Conservation (phyloP, 2,113 vertebrate genomes). For the Neodon shergylaensis region DNA sequence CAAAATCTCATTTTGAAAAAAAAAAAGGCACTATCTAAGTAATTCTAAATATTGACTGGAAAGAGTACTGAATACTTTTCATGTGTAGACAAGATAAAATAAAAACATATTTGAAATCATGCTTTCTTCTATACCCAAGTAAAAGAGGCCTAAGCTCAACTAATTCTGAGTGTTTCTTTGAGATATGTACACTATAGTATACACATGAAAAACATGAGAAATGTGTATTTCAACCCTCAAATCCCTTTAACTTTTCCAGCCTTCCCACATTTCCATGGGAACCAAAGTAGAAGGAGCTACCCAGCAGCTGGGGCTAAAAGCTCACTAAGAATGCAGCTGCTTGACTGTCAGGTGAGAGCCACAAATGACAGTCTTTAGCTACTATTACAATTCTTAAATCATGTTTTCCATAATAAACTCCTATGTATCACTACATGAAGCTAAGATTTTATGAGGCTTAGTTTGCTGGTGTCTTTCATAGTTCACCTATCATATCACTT, state of each 20-base stretch:
- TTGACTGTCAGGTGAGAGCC: constrained; percentile 47
- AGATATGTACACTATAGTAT: neutral
- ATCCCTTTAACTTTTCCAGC: neutral
- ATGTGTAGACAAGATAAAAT: neutral
- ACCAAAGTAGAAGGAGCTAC: constrained; percentile 29
- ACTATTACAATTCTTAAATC: constrained; percentile 63
- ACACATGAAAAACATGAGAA: constrained; percentile 5
- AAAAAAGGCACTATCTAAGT: neutral
- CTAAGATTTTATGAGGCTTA: constrained; percentile 6
- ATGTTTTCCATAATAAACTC: constrained; percentile 72
- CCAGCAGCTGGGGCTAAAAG: constrained; percentile 46
- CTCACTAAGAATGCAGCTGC: constrained; percentile 33
- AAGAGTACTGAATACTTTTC: neutral
- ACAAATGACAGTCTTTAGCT: constrained; percentile 64
- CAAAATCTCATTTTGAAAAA: constrained; percentile 4
- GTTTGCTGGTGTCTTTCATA: constrained; percentile 22
- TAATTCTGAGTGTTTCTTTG: neutral
- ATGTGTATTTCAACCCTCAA: neutral
- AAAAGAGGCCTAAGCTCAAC: neutral
- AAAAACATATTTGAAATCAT: neutral
- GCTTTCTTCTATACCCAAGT: neutral
- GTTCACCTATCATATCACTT: neutral
- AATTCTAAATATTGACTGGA: constrained; percentile 21
- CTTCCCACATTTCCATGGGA: constrained; percentile 65
- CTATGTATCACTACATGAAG: neutral